A percentile compares a stretch with the other conserved stretches of the same genome.
Evolutionary conservation across 2,797 vertebrate species (phyloP).

Genomic region (Picus viridis): DNA sequence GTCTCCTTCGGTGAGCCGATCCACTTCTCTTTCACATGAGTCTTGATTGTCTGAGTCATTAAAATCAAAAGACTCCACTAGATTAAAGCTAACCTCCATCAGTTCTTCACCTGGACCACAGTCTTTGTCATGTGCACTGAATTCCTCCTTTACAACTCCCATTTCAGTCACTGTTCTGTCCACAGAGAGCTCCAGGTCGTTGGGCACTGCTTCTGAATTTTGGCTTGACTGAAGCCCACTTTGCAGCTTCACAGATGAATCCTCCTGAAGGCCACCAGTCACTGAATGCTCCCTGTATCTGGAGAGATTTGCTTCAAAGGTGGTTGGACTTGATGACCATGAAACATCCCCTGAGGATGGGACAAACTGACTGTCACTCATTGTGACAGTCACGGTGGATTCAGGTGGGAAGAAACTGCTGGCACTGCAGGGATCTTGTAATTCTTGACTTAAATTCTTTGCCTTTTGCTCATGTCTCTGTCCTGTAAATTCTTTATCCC

Average conservation of each 20-base stretch:
- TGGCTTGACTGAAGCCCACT: background rate
- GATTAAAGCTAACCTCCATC: conserved; percentile 75
- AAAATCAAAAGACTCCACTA: conserved; percentile 76
- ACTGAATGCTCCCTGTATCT: background rate
- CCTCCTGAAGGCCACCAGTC: background rate
- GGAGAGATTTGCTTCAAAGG: background rate
- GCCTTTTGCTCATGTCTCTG: background rate
- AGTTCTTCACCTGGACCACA: background rate
- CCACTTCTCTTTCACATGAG: background rate
- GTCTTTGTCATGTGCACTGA: background rate
- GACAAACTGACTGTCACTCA: background rate
- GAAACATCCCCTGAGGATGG: background rate
- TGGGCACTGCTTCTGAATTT: background rate
- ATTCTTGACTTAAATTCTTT: background rate
- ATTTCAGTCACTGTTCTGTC: background rate
- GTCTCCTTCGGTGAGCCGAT: background rate
- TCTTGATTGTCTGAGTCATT: conserved; percentile 59
- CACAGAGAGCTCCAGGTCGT: background rate
- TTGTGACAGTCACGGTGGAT: background rate
- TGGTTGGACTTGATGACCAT: background rate
- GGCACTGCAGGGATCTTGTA: background rate
- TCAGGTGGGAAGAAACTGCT: background rate
- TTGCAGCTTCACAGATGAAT: background rate
- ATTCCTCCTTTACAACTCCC: background rate
- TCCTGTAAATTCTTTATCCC: background rate